These are phyloP conservation scores for Petrocephalus schoutedeni DNA, from an alignment of 2,797 vertebrate genomes.

Conservation along the genomic window DNA sequence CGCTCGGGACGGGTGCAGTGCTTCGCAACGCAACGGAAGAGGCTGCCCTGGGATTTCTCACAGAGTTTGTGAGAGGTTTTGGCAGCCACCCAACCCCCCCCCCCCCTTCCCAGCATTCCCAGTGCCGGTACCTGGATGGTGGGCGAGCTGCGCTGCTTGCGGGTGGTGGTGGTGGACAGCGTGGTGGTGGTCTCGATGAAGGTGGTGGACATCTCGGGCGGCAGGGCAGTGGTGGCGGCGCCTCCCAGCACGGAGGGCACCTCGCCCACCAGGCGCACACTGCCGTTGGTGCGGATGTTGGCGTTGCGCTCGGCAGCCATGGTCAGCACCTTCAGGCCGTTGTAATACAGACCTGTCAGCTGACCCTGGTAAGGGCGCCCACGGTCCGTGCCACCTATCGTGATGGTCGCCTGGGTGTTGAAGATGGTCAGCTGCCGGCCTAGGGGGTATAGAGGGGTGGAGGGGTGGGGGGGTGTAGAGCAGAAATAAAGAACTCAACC, in stretches of 20 bases:
- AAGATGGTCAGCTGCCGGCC: slow-evolving; percentile 98
- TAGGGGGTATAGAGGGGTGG: slow-evolving; percentile 40
- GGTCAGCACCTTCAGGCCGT: slow-evolving; percentile 92
- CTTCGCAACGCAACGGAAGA: no score
- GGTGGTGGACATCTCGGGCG: slow-evolving; percentile 93
- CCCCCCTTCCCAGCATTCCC: not conserved
- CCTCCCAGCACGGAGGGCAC: slow-evolving; percentile 82
- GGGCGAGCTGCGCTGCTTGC: slow-evolving; percentile 87
- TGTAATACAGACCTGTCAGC: slow-evolving; percentile 95
- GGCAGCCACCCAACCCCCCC: not conserved
- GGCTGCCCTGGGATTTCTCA: no score
- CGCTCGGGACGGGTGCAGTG: not conserved
- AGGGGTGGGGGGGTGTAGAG: not conserved
- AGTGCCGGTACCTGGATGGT: slow-evolving; percentile 76
- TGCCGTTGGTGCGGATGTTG: slow-evolving; percentile 93
- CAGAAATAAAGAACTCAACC: not conserved
- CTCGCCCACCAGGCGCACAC: slow-evolving; percentile 88
- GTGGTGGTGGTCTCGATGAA: slow-evolving; percentile 97
- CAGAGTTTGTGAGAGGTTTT: not conserved
- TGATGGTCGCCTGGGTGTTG: slow-evolving; percentile 98
- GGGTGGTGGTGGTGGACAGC: slow-evolving; percentile 88
- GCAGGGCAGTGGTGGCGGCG: slow-evolving; percentile 82
- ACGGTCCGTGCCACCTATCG: slow-evolving; percentile 89
- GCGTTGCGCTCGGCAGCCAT: slow-evolving; percentile 90
- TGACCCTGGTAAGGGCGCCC: slow-evolving; percentile 95